These are phyloP conservation scores for Montipora capitata DNA, from an alignment of 92 coral and sea anemone species.

Conservation along the genomic window DNA sequence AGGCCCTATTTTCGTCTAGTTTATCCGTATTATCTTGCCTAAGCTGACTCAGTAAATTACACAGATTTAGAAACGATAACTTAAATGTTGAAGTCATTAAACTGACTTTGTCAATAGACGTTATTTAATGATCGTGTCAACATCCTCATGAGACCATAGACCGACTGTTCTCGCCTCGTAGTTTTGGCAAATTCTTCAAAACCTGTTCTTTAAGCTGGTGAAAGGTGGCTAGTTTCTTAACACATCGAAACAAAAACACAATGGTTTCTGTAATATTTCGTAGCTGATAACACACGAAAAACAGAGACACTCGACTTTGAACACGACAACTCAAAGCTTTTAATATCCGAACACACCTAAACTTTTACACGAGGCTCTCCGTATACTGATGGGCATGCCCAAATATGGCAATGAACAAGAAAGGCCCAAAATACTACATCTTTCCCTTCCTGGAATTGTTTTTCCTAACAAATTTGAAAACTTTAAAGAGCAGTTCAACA, in stretches of 20 bases:
- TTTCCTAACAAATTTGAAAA: too few relatives aligned
- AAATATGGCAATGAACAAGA: too few relatives aligned
- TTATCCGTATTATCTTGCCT: not conserved
- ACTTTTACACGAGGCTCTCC: too few relatives aligned
- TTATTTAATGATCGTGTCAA: not conserved
- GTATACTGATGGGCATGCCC: too few relatives aligned
- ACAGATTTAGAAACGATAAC: not conserved
- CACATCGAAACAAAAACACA: not conserved
- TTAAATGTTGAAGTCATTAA: not conserved
- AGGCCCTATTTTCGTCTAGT: not conserved
- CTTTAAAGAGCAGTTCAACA: too few relatives aligned
- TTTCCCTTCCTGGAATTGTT: too few relatives aligned
- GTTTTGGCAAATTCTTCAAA: not conserved
- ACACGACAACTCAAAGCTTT: too few relatives aligned
- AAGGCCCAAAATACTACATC: too few relatives aligned
- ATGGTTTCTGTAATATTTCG: not conserved
- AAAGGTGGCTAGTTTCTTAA: constrained; percentile 13
- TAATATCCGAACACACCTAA: too few relatives aligned
- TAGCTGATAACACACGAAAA: too few relatives aligned
- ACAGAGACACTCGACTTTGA: too few relatives aligned
- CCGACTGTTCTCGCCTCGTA: not conserved
- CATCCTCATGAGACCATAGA: not conserved
- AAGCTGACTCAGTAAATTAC: constrained; percentile 11
- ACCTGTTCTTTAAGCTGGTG: not conserved
- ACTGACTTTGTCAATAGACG: not conserved